A percentile compares a stretch with the other conserved stretches of the same genome.
These are phyloP conservation scores for Acleris sparsana DNA, from an alignment of 2,888 invertebrate species.

Conservation along the genomic window DNA sequence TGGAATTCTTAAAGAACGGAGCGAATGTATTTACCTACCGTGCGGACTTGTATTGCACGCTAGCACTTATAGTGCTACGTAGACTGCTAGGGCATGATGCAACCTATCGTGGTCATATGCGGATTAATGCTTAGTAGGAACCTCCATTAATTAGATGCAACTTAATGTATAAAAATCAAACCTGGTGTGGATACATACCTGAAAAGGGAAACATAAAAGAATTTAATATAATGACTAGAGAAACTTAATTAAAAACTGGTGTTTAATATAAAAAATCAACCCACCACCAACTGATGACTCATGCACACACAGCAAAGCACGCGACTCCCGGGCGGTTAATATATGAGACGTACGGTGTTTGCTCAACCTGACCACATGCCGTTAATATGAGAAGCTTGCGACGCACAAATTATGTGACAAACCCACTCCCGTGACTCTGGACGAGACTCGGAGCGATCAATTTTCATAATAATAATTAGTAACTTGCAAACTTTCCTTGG, in stretches of 20 bases:
- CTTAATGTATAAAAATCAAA: conserved; percentile 9
- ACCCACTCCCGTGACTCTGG: not conserved
- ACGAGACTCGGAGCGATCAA: not conserved
- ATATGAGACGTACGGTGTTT: not conserved
- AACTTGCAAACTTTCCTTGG: not conserved
- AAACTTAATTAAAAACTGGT: too few relatives aligned
- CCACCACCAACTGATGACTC: conserved; percentile 15
- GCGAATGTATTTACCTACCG: not conserved
- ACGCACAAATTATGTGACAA: not conserved
- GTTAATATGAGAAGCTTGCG: not conserved
- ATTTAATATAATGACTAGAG: not conserved
- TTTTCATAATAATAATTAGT: not conserved
- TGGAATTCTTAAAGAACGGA: not conserved
- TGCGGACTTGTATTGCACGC: too few relatives aligned
- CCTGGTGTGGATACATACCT: conserved; percentile 28
- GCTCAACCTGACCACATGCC: not conserved
- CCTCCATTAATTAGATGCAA: not conserved
- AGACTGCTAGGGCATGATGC: too few relatives aligned
- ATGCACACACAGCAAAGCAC: conserved; percentile 11
- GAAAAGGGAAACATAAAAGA: conserved; percentile 10
- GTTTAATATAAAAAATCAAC: not conserved
- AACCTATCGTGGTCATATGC: too few relatives aligned
- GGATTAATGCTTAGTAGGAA: too few relatives aligned
- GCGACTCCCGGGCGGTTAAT: not conserved
- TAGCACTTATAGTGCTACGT: too few relatives aligned